These are phyloP conservation scores for Siderastrea radians DNA, from an alignment of 92 coral and sea anemone genomes.

Conservation along the genomic window DNA sequence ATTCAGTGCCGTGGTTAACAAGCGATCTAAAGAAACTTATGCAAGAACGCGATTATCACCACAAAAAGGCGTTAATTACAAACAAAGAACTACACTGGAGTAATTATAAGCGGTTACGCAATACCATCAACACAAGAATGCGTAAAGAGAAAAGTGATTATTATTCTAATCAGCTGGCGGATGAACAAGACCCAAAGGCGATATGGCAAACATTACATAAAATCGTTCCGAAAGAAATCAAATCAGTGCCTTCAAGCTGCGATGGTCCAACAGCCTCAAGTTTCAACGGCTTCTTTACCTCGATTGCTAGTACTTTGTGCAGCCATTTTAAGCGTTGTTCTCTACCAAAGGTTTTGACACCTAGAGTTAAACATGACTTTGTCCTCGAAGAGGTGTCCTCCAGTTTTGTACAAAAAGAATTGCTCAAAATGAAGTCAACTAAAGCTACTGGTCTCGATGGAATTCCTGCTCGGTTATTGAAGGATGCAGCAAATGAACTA, in stretches of 20 bases:
- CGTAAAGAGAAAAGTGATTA: slow-evolving; percentile 39
- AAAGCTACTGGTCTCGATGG: slow-evolving; percentile 29
- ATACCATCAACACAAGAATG: slow-evolving; percentile 41
- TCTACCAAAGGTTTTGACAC: slow-evolving; percentile 28
- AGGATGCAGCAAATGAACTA: too few relatives aligned
- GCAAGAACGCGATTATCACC: slow-evolving; percentile 65
- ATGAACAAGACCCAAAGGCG: not conserved
- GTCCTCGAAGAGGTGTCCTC: slow-evolving; percentile 44
- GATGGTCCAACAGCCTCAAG: slow-evolving; percentile 13
- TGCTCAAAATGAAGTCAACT: slow-evolving; percentile 18
- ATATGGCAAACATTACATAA: not conserved
- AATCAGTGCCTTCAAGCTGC: not conserved
- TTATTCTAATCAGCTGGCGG: slow-evolving; percentile 13
- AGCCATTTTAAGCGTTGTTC: not conserved
- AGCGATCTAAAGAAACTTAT: slow-evolving; percentile 45
- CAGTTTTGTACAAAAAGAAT: slow-evolving; percentile 28
- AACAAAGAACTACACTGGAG: slow-evolving; percentile 40
- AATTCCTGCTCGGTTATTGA: slow-evolving; percentile 14
- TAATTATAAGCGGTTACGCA: slow-evolving; percentile 34
- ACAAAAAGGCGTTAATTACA: slow-evolving; percentile 65
- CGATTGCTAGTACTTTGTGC: not conserved
- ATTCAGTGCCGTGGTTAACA: slow-evolving; percentile 73
- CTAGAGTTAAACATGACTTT: slow-evolving; percentile 27
- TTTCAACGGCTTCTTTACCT: slow-evolving; percentile 1
- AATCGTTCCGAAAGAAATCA: slow-evolving; percentile 16